Base-by-base conservation (phyloP, 2,888 invertebrate species). In the Phengaris arion region DNA sequence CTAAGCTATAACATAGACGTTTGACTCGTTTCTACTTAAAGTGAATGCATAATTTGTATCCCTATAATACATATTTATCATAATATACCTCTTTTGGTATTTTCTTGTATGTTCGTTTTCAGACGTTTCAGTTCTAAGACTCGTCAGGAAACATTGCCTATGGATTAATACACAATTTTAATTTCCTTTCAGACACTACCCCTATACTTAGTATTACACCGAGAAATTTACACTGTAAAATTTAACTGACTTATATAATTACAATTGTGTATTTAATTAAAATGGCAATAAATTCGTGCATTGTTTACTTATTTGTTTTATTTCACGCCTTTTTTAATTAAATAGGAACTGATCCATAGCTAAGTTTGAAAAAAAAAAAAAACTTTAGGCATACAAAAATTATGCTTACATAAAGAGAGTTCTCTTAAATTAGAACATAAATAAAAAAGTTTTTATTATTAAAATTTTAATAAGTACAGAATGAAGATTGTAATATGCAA, bases 251-350 rank as follows among this genome's bases (percentile, higher is more conserved):
- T 82, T 88, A 86, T 84, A 83, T 84, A 84, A 91, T 89, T 92
- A 89, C 86, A 89, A 91, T 92, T 93, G 91, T 93, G 92, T 92
- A 93, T 91, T 86, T 88, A 87, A 89, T 90, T 90, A 88, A 88
- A 87, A 87, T 86, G 89, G 85, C 89, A 93, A 90, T 92, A 89
- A 93, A 91, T 90, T 85, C 85, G 85, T 88, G 87, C 87, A 89
- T 89, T 88, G 88, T 89, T 91, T 88, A 84, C 59, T 54, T 74
- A 46, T 54, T 79, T 77, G 82, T 77, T 79, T 76, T 83, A 84
- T 83, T 84, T 45, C 12, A 35, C 64, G 35, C 64, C 13, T 45
- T 45, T 35, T 48, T 48, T 52, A 52, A 8, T 10, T 52, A 35
- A 64, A 6, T 6, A 6, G 35, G 6, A 64, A 12, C 35, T 10